Base-by-base conservation (phyloP, 37 sponge, comb jelly and placozoan species). In the Cladorhizidae sp. region DNA sequence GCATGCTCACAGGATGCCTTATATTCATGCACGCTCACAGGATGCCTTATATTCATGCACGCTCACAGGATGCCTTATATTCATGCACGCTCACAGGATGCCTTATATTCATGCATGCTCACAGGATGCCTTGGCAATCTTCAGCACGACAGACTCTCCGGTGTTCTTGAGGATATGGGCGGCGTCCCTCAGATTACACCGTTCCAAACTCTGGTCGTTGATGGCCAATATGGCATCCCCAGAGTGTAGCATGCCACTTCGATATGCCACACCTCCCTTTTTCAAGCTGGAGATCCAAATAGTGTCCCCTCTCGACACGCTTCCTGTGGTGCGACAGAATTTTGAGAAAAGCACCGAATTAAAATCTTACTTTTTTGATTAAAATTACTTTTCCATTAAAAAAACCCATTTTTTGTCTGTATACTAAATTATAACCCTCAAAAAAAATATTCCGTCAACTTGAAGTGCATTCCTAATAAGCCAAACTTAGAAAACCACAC, bases 261-360 rank as follows among this genome's bases (percentile, higher is more conserved):
- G 87, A 52, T 79, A 84, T 0, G 96, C 96, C 9, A 90, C 79
- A 6, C 96, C 96, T 52, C 96, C 96, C 38, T 96, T 92, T 80
- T 96, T 96, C 33, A 96, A 49, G 22, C 85, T 84, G 22, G 90
- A 77, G 32, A 96, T 92, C 96, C 96, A 96, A 12, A 96, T 80
- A 21, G 80, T 78, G 40, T 84, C 90, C 9, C 87, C 87, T n/a
- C 39, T 75, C 21, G 58, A 62, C 0, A 62, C 33, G 50, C 77
- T 80, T 35, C 88, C 90, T 90, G 64, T 31, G 31, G 8, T 25
- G 7, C 7, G 68, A n/a, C n/a, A n/a, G n/a, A n/a, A n/a, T n/a
- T n/a, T n/a, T n/a, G n/a, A n/a, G n/a, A n/a, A n/a, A n/a, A n/a
- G n/a, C n/a, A n/a, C n/a, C n/a, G n/a, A n/a, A n/a, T n/a, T n/a